Conservation (phyloP, 2,888 invertebrate genomes). For the Eledone cirrhosa region DNA sequence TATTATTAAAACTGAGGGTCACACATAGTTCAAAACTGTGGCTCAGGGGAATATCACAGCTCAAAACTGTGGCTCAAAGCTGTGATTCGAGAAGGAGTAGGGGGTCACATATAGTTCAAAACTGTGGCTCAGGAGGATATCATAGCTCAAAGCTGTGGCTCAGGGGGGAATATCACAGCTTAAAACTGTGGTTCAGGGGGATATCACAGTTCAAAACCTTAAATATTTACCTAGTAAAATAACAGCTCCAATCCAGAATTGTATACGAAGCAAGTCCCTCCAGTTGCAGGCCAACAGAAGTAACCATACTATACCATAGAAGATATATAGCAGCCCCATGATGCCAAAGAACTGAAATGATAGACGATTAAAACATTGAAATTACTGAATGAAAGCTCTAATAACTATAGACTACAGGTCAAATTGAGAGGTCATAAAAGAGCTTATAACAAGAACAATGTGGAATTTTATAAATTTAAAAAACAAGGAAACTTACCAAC, state of each 20-base stretch:
- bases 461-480: background rate
- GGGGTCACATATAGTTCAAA: too few species aligned
- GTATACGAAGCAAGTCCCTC: constrained; percentile 88
- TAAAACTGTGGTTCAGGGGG: too few species aligned
- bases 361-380: constrained; percentile 28
- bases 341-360: constrained; percentile 81
- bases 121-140: too few species aligned
- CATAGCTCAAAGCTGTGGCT: too few species aligned
- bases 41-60: too few species aligned
- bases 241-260: constrained; percentile 95
- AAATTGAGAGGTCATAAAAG: background rate
- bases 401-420: background rate
- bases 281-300: constrained; percentile 84
- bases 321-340: constrained; percentile 88
- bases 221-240: constrained; percentile 76
- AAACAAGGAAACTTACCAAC: constrained; percentile 72
- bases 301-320: constrained; percentile 85
- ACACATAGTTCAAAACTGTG: too few species aligned
- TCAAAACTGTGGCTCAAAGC: too few species aligned
- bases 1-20: too few species aligned
- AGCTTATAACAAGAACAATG: background rate
- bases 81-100: too few species aligned
- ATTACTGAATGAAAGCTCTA: background rate
- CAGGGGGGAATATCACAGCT: too few species aligned
- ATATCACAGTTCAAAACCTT: too few species aligned